Conservation (phyloP, 2,888 invertebrate genomes). For the Boloria euphrosyne region DNA sequence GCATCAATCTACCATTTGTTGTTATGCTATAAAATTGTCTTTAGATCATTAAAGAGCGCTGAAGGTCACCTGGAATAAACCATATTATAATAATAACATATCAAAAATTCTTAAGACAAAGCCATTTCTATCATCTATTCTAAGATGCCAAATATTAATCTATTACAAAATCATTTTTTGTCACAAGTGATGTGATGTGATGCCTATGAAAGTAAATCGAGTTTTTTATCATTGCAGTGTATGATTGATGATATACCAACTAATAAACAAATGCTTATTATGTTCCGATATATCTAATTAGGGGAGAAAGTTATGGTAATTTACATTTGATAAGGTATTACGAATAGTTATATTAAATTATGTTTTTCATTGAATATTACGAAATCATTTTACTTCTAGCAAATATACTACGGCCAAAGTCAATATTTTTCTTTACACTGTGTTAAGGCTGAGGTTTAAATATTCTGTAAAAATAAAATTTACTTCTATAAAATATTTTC, state of each 20-base stretch:
- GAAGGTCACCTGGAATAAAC: too few relatives aligned
- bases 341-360: background rate
- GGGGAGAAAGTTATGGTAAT: conserved; percentile 29
- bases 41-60: too few relatives aligned
- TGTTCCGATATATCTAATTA: conserved; percentile 21
- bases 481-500: conserved; percentile 5
- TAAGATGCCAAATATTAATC: background rate
- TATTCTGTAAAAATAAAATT: background rate
- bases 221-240: conserved; percentile 25
- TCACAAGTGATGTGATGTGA: conserved; percentile 24
- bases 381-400: background rate
- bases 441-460: too few relatives aligned
- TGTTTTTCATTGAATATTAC: conserved; percentile 1
- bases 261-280: conserved; percentile 26
- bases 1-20: too few relatives aligned
- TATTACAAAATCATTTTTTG: conserved; percentile 20
- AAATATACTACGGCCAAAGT: too few relatives aligned
- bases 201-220: conserved; percentile 25
- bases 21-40: too few relatives aligned
- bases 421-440: too few relatives aligned
- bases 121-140: background rate
- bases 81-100: too few relatives aligned
- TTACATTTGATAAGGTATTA: conserved; percentile 11
- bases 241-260: conserved; percentile 33
- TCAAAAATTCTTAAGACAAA: too few relatives aligned